phyloP scores from a whole-genome alignment of 2,888 invertebrate genomes.

The Heliconius ethilla region DNA sequence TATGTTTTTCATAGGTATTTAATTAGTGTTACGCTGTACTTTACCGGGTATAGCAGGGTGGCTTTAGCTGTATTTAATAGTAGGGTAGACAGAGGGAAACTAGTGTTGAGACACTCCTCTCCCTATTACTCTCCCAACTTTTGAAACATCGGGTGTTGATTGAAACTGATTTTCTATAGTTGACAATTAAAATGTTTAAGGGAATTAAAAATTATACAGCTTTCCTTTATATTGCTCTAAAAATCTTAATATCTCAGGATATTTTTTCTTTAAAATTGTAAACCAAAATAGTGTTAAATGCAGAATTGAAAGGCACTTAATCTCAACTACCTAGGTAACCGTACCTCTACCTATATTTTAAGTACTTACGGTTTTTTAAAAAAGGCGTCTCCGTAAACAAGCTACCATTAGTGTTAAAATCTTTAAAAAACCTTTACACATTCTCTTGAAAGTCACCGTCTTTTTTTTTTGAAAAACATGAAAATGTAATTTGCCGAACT shows the following conservation, averaged over 20 bases:
- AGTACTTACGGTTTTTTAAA: not conserved
- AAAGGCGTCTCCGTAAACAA: not conserved
- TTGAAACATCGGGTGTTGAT: too few relatives aligned
- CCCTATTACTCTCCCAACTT: too few relatives aligned
- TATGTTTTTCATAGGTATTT: not conserved
- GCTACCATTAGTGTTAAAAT: not conserved
- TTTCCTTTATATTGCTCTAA: too few relatives aligned
- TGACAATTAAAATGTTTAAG: too few relatives aligned
- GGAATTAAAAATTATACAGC: too few relatives aligned
- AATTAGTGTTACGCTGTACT: not conserved
- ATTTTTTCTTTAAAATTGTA: not conserved
- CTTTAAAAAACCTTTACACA: not conserved
- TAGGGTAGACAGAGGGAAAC: not conserved
- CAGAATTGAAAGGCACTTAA: not conserved
- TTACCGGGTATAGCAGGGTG: not conserved
- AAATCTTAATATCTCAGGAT: too few relatives aligned
- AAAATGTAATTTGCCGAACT: not conserved
- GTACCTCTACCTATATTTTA: not conserved
- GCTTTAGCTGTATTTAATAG: too few relatives aligned
- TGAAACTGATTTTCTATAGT: too few relatives aligned
- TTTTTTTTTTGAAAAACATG: not conserved
- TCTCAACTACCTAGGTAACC: not conserved
- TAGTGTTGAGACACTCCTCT: too few relatives aligned
- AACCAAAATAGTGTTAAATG: not conserved
- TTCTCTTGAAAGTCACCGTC: not conserved